Evolutionary conservation across 2,113 vertebrate genomes (phyloP).

Genomic region (Paraplagusia blochii): DNA sequence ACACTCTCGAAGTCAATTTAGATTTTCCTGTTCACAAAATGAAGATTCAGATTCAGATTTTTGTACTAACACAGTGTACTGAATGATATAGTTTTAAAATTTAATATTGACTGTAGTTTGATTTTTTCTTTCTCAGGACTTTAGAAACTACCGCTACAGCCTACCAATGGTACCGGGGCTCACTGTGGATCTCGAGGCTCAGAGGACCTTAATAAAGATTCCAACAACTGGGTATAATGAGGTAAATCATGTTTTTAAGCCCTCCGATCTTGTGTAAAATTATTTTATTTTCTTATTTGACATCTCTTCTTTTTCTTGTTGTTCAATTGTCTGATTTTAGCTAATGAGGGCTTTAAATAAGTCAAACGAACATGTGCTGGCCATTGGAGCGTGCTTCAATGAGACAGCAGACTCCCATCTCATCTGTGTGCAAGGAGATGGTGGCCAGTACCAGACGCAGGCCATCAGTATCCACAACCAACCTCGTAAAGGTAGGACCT

Average conservation of each 20-base stretch:
- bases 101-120: background rate
- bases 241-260: constrained; percentile 65
- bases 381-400: constrained; percentile 93
- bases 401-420: constrained; percentile 97
- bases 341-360: constrained; percentile 98
- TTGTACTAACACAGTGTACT: too few relatives aligned
- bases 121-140: constrained; percentile 79
- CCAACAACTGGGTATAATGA: constrained; percentile 93
- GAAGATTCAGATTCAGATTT: too few relatives aligned
- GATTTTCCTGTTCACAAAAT: too few relatives aligned
- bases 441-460: constrained; percentile 97
- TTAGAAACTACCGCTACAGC: constrained; percentile 97
- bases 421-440: constrained; percentile 96
- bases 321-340: constrained; percentile 59
- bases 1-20: too few relatives aligned
- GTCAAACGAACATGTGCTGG: constrained; percentile 95
- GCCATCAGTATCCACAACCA: constrained; percentile 99
- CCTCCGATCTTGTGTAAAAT: background rate
- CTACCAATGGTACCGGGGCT: constrained; percentile 91
- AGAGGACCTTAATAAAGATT: constrained; percentile 95
- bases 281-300: rapidly evolving
- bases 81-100: too few relatives aligned
- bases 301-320: background rate
- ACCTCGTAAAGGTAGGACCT: constrained; percentile 85
- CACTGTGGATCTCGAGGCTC: constrained; percentile 95